Evolutionary conservation across 1,140 invertebrate species (phyloP).

Genomic region (Meloidogyne hapla): DNA sequence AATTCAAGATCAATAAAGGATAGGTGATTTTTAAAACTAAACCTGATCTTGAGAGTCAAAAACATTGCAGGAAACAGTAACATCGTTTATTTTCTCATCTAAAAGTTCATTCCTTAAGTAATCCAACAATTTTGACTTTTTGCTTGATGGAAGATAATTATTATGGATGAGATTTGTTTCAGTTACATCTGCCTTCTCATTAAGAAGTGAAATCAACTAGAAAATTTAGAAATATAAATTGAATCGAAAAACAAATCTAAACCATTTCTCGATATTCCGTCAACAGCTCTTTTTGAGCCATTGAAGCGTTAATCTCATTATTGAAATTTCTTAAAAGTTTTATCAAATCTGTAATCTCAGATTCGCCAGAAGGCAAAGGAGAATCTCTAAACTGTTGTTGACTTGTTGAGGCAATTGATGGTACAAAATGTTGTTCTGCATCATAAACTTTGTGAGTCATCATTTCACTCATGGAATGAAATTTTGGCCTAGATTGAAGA

Average conservation of each 20-base stretch:
- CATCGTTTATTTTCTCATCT: background rate
- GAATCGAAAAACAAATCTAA: no score
- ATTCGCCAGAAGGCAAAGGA: background rate
- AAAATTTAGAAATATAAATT: background rate
- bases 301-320: background rate
- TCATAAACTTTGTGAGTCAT: background rate
- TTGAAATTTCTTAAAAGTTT: background rate
- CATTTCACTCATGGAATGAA: background rate
- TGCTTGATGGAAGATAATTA: background rate
- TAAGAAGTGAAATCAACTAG: background rate
- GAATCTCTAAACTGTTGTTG: background rate
- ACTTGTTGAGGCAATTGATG: background rate
- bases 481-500: background rate
- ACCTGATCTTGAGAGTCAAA: slow-evolving; percentile 30
- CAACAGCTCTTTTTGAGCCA: background rate
- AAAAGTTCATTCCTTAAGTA: background rate
- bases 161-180: background rate
- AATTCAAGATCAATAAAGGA: no score
- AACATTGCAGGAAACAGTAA: background rate
- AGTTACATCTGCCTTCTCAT: background rate
- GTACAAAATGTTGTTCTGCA: background rate
- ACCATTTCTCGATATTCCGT: background rate
- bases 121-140: background rate
- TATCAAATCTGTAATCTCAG: background rate
- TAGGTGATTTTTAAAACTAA: background rate